Evolutionary conservation across 2,888 invertebrate species (phyloP).

Genomic region (Hetaerina titia): DNA sequence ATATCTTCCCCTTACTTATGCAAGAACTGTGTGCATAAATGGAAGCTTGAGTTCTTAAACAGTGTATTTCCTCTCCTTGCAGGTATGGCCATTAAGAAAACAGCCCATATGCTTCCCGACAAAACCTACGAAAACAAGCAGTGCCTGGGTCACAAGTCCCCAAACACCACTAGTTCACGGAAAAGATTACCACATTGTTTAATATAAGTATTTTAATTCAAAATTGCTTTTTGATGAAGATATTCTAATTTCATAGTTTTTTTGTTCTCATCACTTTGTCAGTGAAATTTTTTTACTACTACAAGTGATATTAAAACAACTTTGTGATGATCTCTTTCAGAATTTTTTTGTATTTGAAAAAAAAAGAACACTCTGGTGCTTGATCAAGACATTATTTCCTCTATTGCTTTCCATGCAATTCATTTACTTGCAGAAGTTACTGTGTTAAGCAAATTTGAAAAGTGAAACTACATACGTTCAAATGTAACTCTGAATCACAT

Average conservation of each 20-base stretch:
- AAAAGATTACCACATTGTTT: conserved; percentile 33
- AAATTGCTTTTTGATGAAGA: neutral
- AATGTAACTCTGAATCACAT: too few species aligned
- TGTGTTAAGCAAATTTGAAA: neutral
- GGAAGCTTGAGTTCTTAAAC: too few species aligned
- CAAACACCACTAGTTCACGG: conserved; percentile 43
- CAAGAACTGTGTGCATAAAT: too few species aligned
- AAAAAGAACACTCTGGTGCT: neutral
- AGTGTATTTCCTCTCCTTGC: neutral
- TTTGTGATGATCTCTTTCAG: neutral
- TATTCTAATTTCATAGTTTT: neutral
- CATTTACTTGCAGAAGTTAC: neutral
- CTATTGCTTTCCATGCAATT: neutral
- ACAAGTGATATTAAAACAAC: neutral
- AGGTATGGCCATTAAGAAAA: conserved; percentile 63
- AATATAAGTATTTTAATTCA: neutral
- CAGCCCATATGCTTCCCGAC: conserved; percentile 47
- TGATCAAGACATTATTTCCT: neutral
- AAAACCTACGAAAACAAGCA: conserved; percentile 25
- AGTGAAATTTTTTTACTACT: neutral
- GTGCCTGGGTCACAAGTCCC: neutral
- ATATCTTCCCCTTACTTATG: too few species aligned
- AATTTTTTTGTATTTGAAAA: neutral
- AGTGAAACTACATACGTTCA: too few species aligned
- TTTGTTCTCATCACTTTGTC: neutral